phyloP scores from a whole-genome alignment of 2,888 invertebrate genomes.

The Latheticus oryzae region DNA sequence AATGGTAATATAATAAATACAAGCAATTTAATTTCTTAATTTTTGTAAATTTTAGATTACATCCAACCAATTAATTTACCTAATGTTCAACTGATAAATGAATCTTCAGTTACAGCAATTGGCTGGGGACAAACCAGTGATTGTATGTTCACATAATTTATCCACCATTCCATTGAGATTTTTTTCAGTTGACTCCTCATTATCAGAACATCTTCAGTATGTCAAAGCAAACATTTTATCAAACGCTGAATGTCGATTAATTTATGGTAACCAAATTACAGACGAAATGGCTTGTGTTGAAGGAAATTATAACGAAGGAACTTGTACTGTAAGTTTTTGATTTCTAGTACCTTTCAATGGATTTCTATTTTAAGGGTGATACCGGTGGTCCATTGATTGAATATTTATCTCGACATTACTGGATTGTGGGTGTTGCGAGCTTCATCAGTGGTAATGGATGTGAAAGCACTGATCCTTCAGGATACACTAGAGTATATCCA shows the following conservation, averaged over 20 bases:
- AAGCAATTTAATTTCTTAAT: neutral
- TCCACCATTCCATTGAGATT: neutral
- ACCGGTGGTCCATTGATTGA: slow-evolving; percentile 25
- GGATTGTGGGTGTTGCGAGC: slow-evolving; percentile 25
- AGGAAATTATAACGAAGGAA: slow-evolving; percentile 28
- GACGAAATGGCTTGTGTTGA: slow-evolving; percentile 27
- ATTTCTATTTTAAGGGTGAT: slow-evolving; percentile 13
- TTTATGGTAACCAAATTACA: slow-evolving; percentile 20
- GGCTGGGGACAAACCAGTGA: slow-evolving; percentile 29
- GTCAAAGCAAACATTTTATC: slow-evolving; percentile 10
- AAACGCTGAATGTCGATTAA: slow-evolving; percentile 14
- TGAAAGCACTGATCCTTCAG: slow-evolving; percentile 32
- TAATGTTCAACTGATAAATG: slow-evolving; percentile 6
- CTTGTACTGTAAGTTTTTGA: slow-evolving; percentile 11
- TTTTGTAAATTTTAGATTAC: slow-evolving; percentile 7
- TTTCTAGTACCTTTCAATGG: neutral
- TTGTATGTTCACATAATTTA: slow-evolving; percentile 7
- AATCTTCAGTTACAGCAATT: slow-evolving; percentile 8
- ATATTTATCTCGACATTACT: slow-evolving; percentile 6
- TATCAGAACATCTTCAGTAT: slow-evolving; percentile 11
- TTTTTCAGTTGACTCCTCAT: slow-evolving; percentile 6
- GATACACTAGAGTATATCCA: slow-evolving; percentile 22
- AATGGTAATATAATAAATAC: neutral
- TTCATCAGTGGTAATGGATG: slow-evolving; percentile 31
- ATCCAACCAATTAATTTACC: slow-evolving; percentile 19